Evolutionary conservation across 2,888 invertebrate species (phyloP), one percentile per base, ranked within the genome.

Genomic region (Pseudococcus jackbeardsleyi): DNA sequence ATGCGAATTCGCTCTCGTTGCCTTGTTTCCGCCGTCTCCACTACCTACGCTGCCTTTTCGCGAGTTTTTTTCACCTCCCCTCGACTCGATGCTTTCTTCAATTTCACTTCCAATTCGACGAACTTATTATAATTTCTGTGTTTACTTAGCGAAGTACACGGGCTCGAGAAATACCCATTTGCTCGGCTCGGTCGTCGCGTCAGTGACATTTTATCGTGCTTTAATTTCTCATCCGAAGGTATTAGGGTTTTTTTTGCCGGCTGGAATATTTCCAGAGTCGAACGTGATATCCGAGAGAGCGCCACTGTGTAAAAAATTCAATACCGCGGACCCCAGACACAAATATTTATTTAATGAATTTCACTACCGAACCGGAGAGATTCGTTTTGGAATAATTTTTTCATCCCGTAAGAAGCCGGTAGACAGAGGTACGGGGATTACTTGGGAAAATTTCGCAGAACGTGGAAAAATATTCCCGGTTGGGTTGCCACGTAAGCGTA

Each of bases 61-160:
- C n/a, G n/a, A n/a, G n/a, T n/a, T 15, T n/a, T 54, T 54, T 54
- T 54, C 15, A 1, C n/a, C 6, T 7, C 64, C 19, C 9, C 9
- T 22, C 22, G 64, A 2, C 64, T 64, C 42, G 42, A 11, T 12
- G 64, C 64, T 64, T 64, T 64, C 64, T 64, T 64, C 64, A 64
- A 22, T 64, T 64, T 64, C 22, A 64, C 64, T 64, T 64, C 22
- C 22, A 64, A 64, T 64, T 64, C 64, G 64, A 64, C 64, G 64
- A 64, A 64, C 22, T 19, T 64, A 64, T 64, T 64, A 64, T 64
- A 64, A 64, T 64, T 64, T 64, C 22, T 22, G 11, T 64, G 64
- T 64, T 64, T 64, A 64, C 64, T 64, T 22, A 64, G 19, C 19
- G 64, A 19, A 64, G 9, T 15, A 15, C n/a, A n/a, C 17, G 5